Conservation (phyloP, 1,140 invertebrate genomes). For the Drosophila parvula region DNA sequence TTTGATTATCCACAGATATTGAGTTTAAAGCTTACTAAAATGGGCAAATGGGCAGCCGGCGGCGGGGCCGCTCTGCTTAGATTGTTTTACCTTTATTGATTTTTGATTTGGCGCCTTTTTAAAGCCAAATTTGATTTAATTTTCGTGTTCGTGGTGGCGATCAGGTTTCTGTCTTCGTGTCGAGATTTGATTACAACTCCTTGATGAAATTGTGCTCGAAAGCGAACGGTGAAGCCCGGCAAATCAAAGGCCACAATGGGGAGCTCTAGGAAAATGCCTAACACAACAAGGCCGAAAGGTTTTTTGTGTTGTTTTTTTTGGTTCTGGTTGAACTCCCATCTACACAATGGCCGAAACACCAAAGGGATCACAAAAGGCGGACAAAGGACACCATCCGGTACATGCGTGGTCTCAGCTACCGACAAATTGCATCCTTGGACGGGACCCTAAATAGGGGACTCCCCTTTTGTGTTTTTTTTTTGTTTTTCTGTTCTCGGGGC, state of each 20-base stretch:
- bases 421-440: conserved; percentile 39
- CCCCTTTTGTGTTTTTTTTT: no score
- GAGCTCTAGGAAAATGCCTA: conserved; percentile 17
- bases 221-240: conserved; percentile 22
- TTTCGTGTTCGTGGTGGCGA: conserved; percentile 54
- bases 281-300: conserved; percentile 13
- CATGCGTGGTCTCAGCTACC: conserved; percentile 35
- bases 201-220: conserved; percentile 70
- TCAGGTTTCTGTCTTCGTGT: conserved; percentile 69
- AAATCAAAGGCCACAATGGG: conserved; percentile 51
- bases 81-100: conserved; percentile 80
- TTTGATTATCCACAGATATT: conserved; percentile 68
- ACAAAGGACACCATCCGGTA: conserved; percentile 30
- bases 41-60: conserved; percentile 22
- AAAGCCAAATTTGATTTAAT: conserved; percentile 72
- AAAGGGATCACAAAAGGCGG: conserved; percentile 11
- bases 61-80: conserved; percentile 20
- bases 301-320: background rate
- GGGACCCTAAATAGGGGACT: background rate
- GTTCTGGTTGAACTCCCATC: background rate
- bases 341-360: conserved; percentile 26
- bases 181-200: conserved; percentile 75
- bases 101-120: conserved; percentile 57
- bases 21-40: conserved; percentile 65
- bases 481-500: conserved; percentile 11